Conservation (phyloP, 2,797 vertebrate genomes). For the Sebastes elongatus region DNA sequence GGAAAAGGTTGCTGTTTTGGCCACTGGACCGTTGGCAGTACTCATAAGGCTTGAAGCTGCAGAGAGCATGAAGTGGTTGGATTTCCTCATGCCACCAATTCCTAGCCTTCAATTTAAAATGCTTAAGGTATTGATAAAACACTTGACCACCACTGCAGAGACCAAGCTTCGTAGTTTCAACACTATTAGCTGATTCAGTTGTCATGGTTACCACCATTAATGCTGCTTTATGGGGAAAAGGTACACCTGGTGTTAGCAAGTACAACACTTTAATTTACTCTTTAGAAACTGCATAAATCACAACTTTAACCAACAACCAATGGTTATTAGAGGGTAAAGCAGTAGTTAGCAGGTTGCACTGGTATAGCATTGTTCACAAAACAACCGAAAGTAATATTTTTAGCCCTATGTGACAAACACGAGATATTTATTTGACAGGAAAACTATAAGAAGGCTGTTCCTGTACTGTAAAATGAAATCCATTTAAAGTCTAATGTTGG, state of each 20-base stretch:
- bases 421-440: background rate
- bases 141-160: background rate
- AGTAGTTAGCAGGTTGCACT: background rate
- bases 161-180: background rate
- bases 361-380: background rate
- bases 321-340: background rate
- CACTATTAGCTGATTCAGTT: background rate
- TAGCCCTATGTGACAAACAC: background rate
- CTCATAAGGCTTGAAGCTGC: background rate
- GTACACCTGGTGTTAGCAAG: background rate
- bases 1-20: conserved; percentile 10
- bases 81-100: background rate
- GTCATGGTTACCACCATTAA: background rate
- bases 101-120: background rate
- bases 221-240: background rate
- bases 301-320: background rate
- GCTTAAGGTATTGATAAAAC: background rate
- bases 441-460: background rate
- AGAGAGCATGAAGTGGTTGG: background rate
- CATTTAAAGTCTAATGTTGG: conserved; percentile 16
- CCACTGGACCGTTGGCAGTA: conserved; percentile 36
- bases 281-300: background rate
- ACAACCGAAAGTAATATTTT: background rate
- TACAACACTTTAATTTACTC: background rate
- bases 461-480: background rate